Base-by-base conservation (phyloP, 2,888 invertebrate species). In the Drosophila atripex region DNA sequence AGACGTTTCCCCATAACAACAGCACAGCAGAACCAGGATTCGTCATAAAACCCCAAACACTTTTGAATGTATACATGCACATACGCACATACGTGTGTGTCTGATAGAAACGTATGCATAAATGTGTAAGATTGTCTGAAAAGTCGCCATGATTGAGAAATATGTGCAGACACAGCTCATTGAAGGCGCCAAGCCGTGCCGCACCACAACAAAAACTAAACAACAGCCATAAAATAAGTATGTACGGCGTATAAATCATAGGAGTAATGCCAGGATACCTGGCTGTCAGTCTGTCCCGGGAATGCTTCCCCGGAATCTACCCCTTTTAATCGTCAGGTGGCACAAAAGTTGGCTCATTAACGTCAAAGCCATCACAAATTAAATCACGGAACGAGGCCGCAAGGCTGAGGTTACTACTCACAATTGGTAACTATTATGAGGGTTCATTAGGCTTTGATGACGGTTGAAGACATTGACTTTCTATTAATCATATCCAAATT, bases 241-340 rank as follows among this genome's bases (percentile, higher is more conserved):
- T 82, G 73, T 75, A 76, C 54, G 46, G 69, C 75, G 43, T 30
- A 85, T 82, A 82, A 87, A 82, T 87, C 86, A 73, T 53, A 69
- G 11, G 21, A 30, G 30, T n/a, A 45, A 39, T 43, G 38, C 28
- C 49, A 14, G 46, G 1, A 61, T 47, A 61, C 60, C 60, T 61
- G 50, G 14, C 39, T 41, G 39, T 38, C 38, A 56, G 50, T 45
- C 41, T 39, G 50, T 14, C 11, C 16, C 12, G 11, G 21, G 12
- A 16, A 7, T 8, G n/a, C n/a, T 6, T 45, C 16, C 23, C 23
- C 2, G 14, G 30, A 56, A 28, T 45, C 12, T 21, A 45, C 23
- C 46, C 21, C 12, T 32, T 51, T 57, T 43, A 21, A 64, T 63
- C 21, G 23, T 16, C 38, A 18, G 21, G 18, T 38, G 43, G n/a